A percentile compares a stretch with the other conserved stretches of the same genome.
Conservation (phyloP, 35 echinoderm and acorn worm species). For the Amphiura filiformis region DNA sequence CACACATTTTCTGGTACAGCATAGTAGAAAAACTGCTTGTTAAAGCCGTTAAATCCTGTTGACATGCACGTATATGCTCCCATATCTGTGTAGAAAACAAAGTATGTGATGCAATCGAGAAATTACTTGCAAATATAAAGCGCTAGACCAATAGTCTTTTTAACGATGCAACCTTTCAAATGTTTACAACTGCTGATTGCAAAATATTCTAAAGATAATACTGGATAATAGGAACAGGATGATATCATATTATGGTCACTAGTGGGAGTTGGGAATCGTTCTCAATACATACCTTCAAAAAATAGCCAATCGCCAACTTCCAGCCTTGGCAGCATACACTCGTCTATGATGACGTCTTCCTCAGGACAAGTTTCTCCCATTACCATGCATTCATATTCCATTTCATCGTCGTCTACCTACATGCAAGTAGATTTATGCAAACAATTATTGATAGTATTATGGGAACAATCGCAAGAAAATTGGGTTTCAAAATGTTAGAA, state of each 20-base stretch:
- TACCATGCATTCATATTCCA: not conserved
- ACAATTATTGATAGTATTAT: no score
- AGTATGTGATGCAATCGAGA: no score
- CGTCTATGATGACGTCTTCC: not conserved
- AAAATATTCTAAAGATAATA: no score
- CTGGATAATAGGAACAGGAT: no score
- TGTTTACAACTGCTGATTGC: no score
- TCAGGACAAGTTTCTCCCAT: not conserved
- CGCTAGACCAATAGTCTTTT: no score
- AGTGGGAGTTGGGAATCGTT: not conserved
- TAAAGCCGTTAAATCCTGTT: not conserved
- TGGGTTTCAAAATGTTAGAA: no score
- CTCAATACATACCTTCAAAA: not conserved
- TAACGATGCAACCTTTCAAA: no score
- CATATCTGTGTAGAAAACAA: not conserved
- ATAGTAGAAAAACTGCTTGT: not conserved
- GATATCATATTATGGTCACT: no score
- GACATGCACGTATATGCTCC: not conserved
- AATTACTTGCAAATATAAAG: no score
- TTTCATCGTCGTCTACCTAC: not conserved
- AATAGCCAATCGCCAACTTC: not conserved
- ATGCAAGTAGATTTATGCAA: no score
- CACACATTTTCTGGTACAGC: not conserved
- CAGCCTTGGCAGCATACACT: not conserved
- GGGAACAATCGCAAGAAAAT: no score